A percentile compares a stretch with the other conserved stretches of the same genome.
phyloP scores from a whole-genome alignment of 2,113 vertebrate genomes.

The Calidris pygmaea region DNA sequence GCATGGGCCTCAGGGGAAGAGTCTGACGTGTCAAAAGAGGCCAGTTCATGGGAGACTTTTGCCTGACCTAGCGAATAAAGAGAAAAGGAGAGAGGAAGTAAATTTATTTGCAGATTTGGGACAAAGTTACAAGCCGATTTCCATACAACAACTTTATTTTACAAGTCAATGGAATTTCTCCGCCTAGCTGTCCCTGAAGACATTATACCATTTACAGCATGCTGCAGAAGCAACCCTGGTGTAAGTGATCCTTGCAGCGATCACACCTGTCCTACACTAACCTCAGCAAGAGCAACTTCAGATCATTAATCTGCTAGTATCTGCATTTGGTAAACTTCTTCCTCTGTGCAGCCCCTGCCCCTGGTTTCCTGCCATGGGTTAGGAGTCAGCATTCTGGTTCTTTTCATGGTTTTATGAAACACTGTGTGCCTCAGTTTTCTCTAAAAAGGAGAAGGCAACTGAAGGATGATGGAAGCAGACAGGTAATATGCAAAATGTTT shows the following conservation, averaged over 20 bases:
- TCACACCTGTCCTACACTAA: neutral
- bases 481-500: neutral
- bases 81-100: neutral
- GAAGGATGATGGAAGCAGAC: neutral
- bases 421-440: neutral
- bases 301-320: neutral
- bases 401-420: neutral
- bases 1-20: constrained; percentile 74
- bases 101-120: neutral
- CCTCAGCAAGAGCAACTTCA: neutral
- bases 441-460: neutral
- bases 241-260: neutral
- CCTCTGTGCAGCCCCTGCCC: neutral
- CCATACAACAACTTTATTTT: neutral
- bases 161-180: neutral
- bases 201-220: neutral
- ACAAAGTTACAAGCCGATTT: neutral
- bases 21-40: neutral
- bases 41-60: neutral
- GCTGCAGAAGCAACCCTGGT: neutral
- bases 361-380: neutral
- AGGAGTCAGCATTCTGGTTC: neutral
- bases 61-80: constrained; percentile 36
- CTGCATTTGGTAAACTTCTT: neutral
- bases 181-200: neutral